phyloP scores from a whole-genome alignment of 2,113 vertebrate species.

The Cygnus buccinator region DNA sequence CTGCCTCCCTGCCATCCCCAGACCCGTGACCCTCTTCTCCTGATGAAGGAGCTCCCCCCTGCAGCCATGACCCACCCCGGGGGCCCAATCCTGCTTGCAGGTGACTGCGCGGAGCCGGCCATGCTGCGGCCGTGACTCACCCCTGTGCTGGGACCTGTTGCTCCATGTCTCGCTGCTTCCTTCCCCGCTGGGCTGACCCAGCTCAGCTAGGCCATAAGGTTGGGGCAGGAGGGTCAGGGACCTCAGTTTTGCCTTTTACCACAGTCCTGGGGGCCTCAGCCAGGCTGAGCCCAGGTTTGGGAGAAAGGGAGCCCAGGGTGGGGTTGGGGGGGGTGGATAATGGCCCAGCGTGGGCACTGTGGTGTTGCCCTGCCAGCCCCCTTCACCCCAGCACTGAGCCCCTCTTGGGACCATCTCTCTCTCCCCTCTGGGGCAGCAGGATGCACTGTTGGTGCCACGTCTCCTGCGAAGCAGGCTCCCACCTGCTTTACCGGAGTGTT shows the following conservation, averaged over 20 bases:
- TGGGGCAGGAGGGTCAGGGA: not conserved
- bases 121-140: not conserved
- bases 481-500: rapidly evolving
- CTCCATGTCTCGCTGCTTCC: not conserved
- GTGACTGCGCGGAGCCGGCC: not conserved
- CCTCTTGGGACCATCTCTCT: rapidly evolving
- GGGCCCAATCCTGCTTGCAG: rapidly evolving
- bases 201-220: not conserved
- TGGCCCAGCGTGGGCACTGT: not conserved
- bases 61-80: not conserved
- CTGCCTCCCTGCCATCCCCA: not conserved
- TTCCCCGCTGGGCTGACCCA: not conserved
- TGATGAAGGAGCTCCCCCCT: rapidly evolving
- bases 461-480: not conserved
- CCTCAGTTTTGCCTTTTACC: not conserved
- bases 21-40: not conserved
- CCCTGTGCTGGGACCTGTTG: not conserved
- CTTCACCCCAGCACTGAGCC: not conserved
- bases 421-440: not conserved
- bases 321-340: not conserved
- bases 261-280: rapidly evolving
- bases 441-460: no score
- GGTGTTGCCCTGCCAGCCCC: not conserved
- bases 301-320: not conserved
- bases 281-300: not conserved